These are phyloP conservation scores for Sebastes steindachneri DNA, from an alignment of 2,797 vertebrate genomes.

Conservation along the genomic window DNA sequence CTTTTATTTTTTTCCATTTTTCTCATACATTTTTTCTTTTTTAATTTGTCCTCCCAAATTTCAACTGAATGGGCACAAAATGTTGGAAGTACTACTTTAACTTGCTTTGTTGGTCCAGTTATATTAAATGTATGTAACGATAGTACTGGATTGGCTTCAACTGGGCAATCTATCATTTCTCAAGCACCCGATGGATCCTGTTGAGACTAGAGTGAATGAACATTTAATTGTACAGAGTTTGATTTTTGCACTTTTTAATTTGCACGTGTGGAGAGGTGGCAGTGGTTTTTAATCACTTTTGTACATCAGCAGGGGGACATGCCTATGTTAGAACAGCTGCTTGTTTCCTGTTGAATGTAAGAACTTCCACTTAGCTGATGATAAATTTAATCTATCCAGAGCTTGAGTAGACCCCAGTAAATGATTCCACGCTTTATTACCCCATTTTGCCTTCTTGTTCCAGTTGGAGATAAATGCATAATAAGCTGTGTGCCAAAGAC, in stretches of 20 bases:
- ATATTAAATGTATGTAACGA: conserved; percentile 66
- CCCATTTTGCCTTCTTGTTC: conserved; percentile 78
- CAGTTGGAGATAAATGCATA: conserved; percentile 80
- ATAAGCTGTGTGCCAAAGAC: conserved; percentile 98
- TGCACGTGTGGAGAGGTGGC: conserved; percentile 94
- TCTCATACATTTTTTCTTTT: conserved; percentile 69
- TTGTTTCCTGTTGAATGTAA: conserved; percentile 86
- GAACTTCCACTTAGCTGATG: conserved; percentile 87
- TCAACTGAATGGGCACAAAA: conserved; percentile 79
- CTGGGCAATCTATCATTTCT: conserved; percentile 72
- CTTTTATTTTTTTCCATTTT: conserved; percentile 83
- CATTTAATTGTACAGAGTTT: conserved; percentile 90
- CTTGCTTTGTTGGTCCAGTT: conserved; percentile 76
- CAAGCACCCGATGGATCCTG: conserved; percentile 77
- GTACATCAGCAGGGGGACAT: conserved; percentile 89
- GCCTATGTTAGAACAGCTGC: conserved; percentile 83
- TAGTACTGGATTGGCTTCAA: conserved; percentile 73
- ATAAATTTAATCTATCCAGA: conserved; percentile 87
- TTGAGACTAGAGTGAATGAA: conserved; percentile 82
- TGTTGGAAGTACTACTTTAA: conserved; percentile 74
- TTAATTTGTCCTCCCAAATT: conserved; percentile 83
- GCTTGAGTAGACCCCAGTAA: conserved; percentile 86
- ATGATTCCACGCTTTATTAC: conserved; percentile 76
- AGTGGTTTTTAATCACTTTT: conserved; percentile 98
- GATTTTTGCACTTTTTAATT: conserved; percentile 98